Conservation (phyloP, 2,888 invertebrate genomes). For the Melieria picta region DNA sequence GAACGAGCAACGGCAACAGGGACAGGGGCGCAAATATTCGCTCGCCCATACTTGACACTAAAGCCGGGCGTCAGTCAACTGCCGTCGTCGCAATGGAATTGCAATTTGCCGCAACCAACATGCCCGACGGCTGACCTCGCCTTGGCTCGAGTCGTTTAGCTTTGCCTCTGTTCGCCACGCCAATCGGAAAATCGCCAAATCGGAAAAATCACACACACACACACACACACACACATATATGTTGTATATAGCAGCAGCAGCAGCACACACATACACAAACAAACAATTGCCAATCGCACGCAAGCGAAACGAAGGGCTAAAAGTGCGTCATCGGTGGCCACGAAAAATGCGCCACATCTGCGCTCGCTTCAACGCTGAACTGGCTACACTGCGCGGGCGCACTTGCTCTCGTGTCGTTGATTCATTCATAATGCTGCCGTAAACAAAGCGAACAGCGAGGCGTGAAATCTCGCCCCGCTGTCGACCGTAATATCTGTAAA, state of each 20-base stretch:
- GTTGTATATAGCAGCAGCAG: neutral
- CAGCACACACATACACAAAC: neutral
- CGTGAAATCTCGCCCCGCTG: no score
- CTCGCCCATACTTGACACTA: no score
- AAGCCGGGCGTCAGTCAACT: no score
- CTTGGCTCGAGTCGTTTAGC: no score
- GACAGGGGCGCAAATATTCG: no score
- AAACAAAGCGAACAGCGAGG: no score
- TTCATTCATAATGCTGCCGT: neutral
- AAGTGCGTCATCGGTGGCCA: constrained; percentile 60
- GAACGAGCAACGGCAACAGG: no score
- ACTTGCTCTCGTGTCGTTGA: neutral
- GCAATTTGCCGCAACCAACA: no score
- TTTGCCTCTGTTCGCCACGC: neutral
- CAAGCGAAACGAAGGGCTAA: constrained; percentile 53
- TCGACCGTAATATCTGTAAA: no score
- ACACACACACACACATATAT: neutral
- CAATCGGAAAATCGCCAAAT: neutral
- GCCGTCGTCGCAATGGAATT: no score
- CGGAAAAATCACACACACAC: neutral
- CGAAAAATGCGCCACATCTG: constrained; percentile 36
- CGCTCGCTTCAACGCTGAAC: neutral
- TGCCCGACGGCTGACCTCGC: no score
- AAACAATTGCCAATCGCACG: neutral
- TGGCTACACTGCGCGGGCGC: neutral